These are phyloP conservation scores for Galeopterus variegatus DNA, from an alignment of 2,113 vertebrate genomes.

Conservation along the genomic window DNA sequence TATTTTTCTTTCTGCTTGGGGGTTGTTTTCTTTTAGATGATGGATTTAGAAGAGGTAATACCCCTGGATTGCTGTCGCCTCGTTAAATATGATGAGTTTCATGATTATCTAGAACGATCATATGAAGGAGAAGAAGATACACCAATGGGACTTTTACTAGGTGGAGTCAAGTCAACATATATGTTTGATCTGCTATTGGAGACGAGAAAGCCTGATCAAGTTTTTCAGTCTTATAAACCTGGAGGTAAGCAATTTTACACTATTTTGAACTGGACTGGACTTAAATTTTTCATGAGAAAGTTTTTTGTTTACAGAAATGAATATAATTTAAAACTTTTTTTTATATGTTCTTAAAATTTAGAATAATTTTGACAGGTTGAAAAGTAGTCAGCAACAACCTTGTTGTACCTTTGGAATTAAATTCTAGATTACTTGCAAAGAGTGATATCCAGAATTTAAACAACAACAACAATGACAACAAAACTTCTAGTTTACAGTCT, in stretches of 20 bases:
- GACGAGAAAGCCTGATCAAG: slow-evolving; percentile 95
- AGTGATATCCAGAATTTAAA: not conserved
- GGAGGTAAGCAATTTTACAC: slow-evolving; percentile 92
- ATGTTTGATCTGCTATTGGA: slow-evolving; percentile 99
- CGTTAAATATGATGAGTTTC: slow-evolving; percentile 99
- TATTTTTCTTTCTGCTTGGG: not conserved
- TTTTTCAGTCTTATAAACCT: slow-evolving; percentile 98
- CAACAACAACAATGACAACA: not conserved
- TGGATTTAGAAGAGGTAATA: slow-evolving; percentile 95
- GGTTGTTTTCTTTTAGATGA: slow-evolving; percentile 89
- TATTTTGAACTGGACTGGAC: not conserved
- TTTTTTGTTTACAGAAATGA: slow-evolving; percentile 45
- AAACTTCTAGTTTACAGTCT: not conserved
- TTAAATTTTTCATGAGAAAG: slow-evolving; percentile 52
- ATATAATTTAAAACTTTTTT: not conserved
- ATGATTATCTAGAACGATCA: slow-evolving; percentile 98
- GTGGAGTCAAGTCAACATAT: slow-evolving; percentile 98
- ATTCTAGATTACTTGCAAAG: slow-evolving; percentile 56
- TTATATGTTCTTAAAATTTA: slow-evolving; percentile 48
- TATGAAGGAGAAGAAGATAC: slow-evolving; percentile 98
- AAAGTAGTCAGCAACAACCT: slow-evolving; percentile 11
- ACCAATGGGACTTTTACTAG: slow-evolving; percentile 96
- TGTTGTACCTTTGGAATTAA: slow-evolving; percentile 40
- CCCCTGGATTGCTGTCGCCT: slow-evolving; percentile 96
- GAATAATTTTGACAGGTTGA: slow-evolving; percentile 48